Evolutionary conservation across 2,888 invertebrate species (phyloP).

Genomic region (Microctonus hyperodae): DNA sequence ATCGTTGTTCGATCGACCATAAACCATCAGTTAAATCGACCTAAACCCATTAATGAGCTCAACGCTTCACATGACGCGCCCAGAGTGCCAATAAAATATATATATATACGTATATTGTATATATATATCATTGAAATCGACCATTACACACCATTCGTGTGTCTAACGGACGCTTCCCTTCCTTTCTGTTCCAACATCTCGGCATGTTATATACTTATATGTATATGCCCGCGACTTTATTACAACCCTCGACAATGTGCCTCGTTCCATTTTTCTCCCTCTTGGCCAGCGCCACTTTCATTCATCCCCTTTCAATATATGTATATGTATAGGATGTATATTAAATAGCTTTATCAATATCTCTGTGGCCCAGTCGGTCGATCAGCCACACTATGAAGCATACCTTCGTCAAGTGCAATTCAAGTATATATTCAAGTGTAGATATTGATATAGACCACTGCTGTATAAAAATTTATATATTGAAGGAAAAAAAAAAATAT

Average conservation of each 20-base stretch:
- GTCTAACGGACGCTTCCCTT: constrained; percentile 33
- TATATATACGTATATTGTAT: neutral
- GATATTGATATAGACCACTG: too few relatives aligned
- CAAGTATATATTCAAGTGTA: too few relatives aligned
- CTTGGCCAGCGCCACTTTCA: neutral
- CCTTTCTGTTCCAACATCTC: constrained; percentile 42
- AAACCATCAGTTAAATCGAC: neutral
- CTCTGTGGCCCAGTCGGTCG: constrained; percentile 20
- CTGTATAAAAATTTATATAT: too few relatives aligned
- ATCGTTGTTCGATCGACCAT: neutral
- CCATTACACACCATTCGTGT: constrained; percentile 12
- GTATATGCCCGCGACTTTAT: constrained; percentile 17
- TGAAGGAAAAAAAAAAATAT: too few relatives aligned
- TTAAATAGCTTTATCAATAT: constrained; percentile 41
- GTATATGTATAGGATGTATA: neutral
- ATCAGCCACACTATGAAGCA: constrained; percentile 35
- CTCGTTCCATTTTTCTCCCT: neutral
- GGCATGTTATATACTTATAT: neutral
- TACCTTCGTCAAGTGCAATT: neutral
- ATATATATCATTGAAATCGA: too few relatives aligned
- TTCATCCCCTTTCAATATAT: too few relatives aligned
- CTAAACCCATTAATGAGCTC: constrained; percentile 42
- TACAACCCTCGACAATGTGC: constrained; percentile 14
- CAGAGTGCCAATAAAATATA: constrained; percentile 46
- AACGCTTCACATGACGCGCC: constrained; percentile 33